These are phyloP conservation scores for Enteromius unitaeniatus DNA, from an alignment of 2,797 vertebrate genomes.

Conservation along the genomic window DNA sequence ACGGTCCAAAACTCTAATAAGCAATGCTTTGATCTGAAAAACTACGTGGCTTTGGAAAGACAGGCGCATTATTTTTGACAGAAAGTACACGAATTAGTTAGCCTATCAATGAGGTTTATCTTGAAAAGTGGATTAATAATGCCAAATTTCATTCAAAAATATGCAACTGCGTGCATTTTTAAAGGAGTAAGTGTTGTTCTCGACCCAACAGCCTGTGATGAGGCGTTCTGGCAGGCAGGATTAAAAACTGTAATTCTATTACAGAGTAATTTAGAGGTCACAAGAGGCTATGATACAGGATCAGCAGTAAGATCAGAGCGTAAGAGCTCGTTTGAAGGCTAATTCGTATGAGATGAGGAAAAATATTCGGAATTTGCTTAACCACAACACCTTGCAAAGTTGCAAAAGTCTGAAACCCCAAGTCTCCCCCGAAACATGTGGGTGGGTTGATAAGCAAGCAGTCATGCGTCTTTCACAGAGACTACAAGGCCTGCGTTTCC, in stretches of 20 bases:
- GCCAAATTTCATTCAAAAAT: neutral
- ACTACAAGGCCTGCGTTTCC: slow-evolving; percentile 73
- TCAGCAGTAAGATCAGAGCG: slow-evolving; percentile 71
- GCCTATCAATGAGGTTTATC: neutral
- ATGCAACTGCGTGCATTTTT: neutral
- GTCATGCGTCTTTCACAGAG: slow-evolving; percentile 72
- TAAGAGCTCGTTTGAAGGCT: slow-evolving; percentile 81
- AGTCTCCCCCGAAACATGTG: slow-evolving; percentile 5
- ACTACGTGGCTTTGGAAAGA: neutral
- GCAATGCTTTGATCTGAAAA: neutral
- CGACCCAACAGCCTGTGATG: slow-evolving; percentile 20
- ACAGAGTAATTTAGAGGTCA: slow-evolving; percentile 84
- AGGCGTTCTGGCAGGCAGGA: slow-evolving; percentile 69
- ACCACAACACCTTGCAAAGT: neutral
- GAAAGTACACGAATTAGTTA: neutral
- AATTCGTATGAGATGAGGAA: slow-evolving; percentile 77
- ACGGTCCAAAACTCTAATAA: neutral
- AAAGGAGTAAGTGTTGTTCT: slow-evolving; percentile 5
- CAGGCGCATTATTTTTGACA: neutral
- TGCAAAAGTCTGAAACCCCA: slow-evolving; percentile 22
- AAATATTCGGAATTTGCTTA: slow-evolving; percentile 1
- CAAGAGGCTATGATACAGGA: slow-evolving; percentile 82
- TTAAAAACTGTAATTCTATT: slow-evolving; percentile 85
- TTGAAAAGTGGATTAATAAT: neutral
- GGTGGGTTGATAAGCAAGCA: slow-evolving; percentile 71